A percentile compares a stretch with the other conserved stretches of the same genome.
Evolutionary conservation across 2,797 vertebrate genomes (phyloP).

Genomic region (Scarus forsteni): DNA sequence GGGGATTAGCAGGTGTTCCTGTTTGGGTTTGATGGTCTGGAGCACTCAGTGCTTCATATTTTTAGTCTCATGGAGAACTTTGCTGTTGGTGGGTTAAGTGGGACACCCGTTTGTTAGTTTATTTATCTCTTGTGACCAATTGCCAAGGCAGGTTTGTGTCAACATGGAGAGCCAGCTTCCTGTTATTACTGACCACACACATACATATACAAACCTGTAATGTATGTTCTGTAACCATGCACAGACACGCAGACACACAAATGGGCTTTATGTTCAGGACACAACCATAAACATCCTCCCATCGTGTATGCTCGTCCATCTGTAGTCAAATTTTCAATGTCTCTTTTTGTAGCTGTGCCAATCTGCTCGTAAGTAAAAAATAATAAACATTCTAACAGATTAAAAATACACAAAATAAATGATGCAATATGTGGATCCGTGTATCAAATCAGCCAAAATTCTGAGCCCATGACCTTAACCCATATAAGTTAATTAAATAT

Average conservation of each 20-base stretch:
- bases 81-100: slow-evolving; percentile 58
- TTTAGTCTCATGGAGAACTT: slow-evolving; percentile 60
- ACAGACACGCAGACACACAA: slow-evolving; percentile 13
- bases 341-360: too few species aligned
- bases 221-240: slow-evolving; percentile 48
- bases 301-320: too few species aligned
- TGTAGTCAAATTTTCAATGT: too few species aligned
- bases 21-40: slow-evolving; percentile 75
- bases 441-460: too few species aligned
- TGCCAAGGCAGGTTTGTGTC: slow-evolving; percentile 76
- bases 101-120: slow-evolving; percentile 73
- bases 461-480: too few species aligned
- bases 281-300: slow-evolving; percentile 22
- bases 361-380: too few species aligned
- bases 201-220: slow-evolving; percentile 60
- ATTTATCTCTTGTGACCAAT: slow-evolving; percentile 79
- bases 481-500: too few species aligned
- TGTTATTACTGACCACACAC: slow-evolving; percentile 81
- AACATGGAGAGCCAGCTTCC: slow-evolving; percentile 79
- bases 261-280: not conserved
- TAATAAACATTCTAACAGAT: too few species aligned
- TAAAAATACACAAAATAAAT: too few species aligned
- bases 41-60: slow-evolving; percentile 52
- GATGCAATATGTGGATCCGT: too few species aligned
- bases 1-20: slow-evolving; percentile 82